Conservation (phyloP, 2,888 invertebrate genomes). For the Sceliomorpha sp. region DNA sequence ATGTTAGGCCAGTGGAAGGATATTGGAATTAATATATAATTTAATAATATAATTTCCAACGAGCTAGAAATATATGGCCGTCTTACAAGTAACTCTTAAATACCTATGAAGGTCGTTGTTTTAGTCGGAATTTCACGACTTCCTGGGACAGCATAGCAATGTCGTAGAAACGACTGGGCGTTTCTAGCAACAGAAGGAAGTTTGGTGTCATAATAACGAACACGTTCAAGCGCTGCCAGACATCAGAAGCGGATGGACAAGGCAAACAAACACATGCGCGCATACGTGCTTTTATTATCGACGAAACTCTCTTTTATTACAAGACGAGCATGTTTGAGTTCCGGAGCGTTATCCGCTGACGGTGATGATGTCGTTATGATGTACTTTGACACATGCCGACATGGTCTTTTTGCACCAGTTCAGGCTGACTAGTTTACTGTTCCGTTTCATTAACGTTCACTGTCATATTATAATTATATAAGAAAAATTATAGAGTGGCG, state of each 20-base stretch:
- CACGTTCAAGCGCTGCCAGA: slow-evolving; percentile 48
- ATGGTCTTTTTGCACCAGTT: background rate
- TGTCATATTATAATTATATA: no score
- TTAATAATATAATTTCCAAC: no score
- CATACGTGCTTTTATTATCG: slow-evolving; percentile 61
- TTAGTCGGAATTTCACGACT: slow-evolving; percentile 18
- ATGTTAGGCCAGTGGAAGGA: background rate
- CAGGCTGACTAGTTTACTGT: no score
- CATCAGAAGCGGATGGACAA: slow-evolving; percentile 59
- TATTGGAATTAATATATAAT: slow-evolving; percentile 5
- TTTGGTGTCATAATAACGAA: slow-evolving; percentile 29
- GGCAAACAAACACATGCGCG: slow-evolving; percentile 59
- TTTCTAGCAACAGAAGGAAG: slow-evolving; percentile 57
- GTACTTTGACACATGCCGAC: slow-evolving; percentile 48
- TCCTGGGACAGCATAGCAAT: slow-evolving; percentile 65
- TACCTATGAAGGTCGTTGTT: slow-evolving; percentile 2
- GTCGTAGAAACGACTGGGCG: slow-evolving; percentile 69
- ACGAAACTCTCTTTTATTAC: slow-evolving; percentile 58
- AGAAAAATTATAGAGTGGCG: no score
- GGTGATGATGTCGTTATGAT: slow-evolving; percentile 37
- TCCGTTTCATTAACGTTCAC: no score
- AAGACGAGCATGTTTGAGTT: slow-evolving; percentile 50
- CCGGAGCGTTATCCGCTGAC: slow-evolving; percentile 35
- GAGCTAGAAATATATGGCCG: no score
- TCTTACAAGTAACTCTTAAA: no score